Conservation (phyloP, 2,797 vertebrate species). For the Serranus cabrilla region DNA sequence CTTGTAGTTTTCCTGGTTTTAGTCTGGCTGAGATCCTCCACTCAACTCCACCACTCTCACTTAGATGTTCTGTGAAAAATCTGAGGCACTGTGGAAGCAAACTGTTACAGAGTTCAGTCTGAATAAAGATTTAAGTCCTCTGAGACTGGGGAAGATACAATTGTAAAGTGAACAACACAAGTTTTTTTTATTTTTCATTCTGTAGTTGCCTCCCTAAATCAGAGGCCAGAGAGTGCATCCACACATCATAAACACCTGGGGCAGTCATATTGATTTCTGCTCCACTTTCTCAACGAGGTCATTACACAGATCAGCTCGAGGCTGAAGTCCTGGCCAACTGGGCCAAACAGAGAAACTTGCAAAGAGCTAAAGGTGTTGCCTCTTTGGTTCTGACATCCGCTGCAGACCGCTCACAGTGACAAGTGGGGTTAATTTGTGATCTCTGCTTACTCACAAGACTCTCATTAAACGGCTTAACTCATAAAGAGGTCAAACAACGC, state of each 20-base stretch:
- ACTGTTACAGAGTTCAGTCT: slow-evolving; percentile 17
- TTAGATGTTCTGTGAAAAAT: slow-evolving; percentile 23
- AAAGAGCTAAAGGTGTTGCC: neutral
- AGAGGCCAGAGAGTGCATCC: slow-evolving; percentile 33
- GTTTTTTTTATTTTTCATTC: slow-evolving; percentile 3
- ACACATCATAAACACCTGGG: slow-evolving; percentile 50
- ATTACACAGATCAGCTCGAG: slow-evolving; percentile 44
- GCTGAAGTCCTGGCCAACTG: slow-evolving; percentile 28
- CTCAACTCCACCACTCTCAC: neutral
- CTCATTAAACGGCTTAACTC: slow-evolving; percentile 7
- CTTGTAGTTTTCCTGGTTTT: neutral
- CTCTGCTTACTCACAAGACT: slow-evolving; percentile 8
- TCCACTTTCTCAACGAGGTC: slow-evolving; percentile 44
- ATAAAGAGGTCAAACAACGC: neutral
- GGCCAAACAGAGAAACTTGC: slow-evolving; percentile 14
- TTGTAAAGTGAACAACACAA: slow-evolving; percentile 17
- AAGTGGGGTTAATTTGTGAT: neutral
- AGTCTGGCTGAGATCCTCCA: slow-evolving; percentile 11
- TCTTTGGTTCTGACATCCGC: neutral
- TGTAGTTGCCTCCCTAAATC: slow-evolving; percentile 12
- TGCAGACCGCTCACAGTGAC: neutral
- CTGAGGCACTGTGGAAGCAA: slow-evolving; percentile 18
- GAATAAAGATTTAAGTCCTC: neutral
- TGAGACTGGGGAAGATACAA: neutral
- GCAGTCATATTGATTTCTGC: slow-evolving; percentile 60